Conservation (phyloP, 2,888 invertebrate species). For the Drosophila limbata region DNA sequence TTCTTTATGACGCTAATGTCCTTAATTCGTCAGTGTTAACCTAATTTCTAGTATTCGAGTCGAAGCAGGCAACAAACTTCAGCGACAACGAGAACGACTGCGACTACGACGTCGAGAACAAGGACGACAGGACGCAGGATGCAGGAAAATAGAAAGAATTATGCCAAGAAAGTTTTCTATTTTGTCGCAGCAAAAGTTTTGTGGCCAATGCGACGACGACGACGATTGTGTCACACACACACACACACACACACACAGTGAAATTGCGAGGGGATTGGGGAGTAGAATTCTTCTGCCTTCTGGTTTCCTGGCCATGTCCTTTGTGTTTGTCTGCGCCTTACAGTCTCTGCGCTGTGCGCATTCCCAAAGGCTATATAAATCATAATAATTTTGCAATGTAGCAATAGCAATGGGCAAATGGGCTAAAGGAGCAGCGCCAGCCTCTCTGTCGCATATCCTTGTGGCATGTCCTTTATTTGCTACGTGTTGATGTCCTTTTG, state of each 20-base stretch:
- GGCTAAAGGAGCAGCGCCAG: slow-evolving; percentile 50
- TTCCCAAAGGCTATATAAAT: slow-evolving; percentile 82
- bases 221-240: slow-evolving; percentile 44
- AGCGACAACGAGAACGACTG: slow-evolving; percentile 22
- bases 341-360: slow-evolving; percentile 67
- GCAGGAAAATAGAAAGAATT: slow-evolving; percentile 70
- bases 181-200: slow-evolving; percentile 80
- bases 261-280: not conserved
- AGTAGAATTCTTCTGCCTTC: slow-evolving; percentile 19
- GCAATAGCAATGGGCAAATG: slow-evolving; percentile 74
- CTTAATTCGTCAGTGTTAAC: slow-evolving; percentile 81
- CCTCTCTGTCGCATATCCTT: slow-evolving; percentile 74
- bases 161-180: slow-evolving; percentile 82
- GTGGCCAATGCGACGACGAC: slow-evolving; percentile 76
- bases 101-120: not conserved
- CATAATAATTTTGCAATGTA: slow-evolving; percentile 82
- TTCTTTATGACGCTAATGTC: slow-evolving; percentile 82
- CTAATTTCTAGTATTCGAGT: slow-evolving; percentile 70
- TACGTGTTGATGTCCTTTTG: slow-evolving; percentile 82
- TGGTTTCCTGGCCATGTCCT: slow-evolving; percentile 65
- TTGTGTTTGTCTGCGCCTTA: slow-evolving; percentile 69
- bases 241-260: slow-evolving; percentile 11
- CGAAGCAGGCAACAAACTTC: slow-evolving; percentile 59
- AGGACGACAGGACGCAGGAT: slow-evolving; percentile 45
- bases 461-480: slow-evolving; percentile 83